Percentiles rank a stretch among this genome's conserved stretches.
These are phyloP conservation scores for Apteryx owenii DNA, from an alignment of 2,113 vertebrate genomes.

Conservation along the genomic window DNA sequence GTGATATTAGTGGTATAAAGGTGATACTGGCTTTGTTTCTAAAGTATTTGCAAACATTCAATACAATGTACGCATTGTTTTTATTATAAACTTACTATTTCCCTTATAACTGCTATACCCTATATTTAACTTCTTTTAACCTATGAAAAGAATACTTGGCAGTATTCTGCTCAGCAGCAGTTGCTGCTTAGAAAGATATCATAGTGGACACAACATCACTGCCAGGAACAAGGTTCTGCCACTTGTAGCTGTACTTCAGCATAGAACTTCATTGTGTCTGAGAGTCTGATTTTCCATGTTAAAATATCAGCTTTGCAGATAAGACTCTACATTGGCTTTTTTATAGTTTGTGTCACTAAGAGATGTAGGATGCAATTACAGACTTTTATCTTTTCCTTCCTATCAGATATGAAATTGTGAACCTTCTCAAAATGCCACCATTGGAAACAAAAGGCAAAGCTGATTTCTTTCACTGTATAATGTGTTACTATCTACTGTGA, in stretches of 20 bases:
- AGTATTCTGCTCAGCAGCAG: background rate
- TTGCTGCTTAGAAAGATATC: background rate
- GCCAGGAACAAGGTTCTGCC: background rate
- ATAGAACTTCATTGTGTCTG: background rate
- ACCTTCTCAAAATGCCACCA: conserved; percentile 20
- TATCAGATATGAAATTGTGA: background rate
- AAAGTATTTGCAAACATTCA: background rate
- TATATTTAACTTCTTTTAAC: background rate
- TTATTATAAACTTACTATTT: background rate
- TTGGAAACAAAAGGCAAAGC: conserved; percentile 39
- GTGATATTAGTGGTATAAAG: no score
- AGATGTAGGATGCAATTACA: background rate
- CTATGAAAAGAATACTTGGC: background rate
- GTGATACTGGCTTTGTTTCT: background rate
- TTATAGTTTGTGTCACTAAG: background rate
- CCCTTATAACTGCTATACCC: background rate
- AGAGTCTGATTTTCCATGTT: background rate
- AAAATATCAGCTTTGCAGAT: background rate
- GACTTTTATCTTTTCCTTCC: background rate
- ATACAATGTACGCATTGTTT: background rate
- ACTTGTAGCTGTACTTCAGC: background rate
- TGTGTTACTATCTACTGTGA: background rate
- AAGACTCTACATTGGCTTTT: background rate
- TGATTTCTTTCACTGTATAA: background rate
- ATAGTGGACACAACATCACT: background rate